Conservation (phyloP, 2,888 invertebrate genomes). For the Dolichomitus sp. region DNA sequence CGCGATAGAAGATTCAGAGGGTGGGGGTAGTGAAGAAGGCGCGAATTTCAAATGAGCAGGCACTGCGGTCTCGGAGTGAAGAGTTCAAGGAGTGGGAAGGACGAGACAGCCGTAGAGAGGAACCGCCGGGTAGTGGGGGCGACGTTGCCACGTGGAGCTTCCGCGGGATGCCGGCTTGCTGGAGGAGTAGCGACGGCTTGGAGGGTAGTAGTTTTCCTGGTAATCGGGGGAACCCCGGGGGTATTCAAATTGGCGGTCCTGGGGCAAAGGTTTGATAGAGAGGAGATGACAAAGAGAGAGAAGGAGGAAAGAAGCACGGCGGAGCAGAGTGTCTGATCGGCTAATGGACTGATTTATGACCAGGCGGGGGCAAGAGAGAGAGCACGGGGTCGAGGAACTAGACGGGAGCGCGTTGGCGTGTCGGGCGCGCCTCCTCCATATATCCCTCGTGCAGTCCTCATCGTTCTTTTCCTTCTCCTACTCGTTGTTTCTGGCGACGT, state of each 20-base stretch:
- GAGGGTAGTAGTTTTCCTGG: constrained; percentile 13
- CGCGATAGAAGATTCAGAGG: neutral
- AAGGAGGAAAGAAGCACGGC: constrained; percentile 6
- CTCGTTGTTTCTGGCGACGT: constrained; percentile 19
- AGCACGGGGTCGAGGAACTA: constrained; percentile 54
- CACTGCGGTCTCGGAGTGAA: constrained; percentile 44
- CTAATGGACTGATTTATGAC: constrained; percentile 73
- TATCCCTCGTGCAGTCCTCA: constrained; percentile 12
- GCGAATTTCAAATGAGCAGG: constrained; percentile 69
- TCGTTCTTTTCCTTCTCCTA: neutral
- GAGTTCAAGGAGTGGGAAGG: constrained; percentile 19
- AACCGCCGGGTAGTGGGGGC: constrained; percentile 53
- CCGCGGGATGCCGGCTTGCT: constrained; percentile 11
- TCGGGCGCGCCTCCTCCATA: constrained; percentile 36
- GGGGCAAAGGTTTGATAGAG: neutral
- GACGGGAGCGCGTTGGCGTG: constrained; percentile 40
- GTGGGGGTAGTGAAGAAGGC: constrained; percentile 48
- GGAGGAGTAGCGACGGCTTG: neutral
- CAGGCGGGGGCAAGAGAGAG: constrained; percentile 14
- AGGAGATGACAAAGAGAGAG: neutral
- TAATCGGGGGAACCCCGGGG: constrained; percentile 22
- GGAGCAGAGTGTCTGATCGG: constrained; percentile 60
- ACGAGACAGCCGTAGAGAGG: constrained; percentile 34
- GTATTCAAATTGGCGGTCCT: constrained; percentile 67
- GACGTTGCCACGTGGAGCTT: constrained; percentile 61